These are phyloP conservation scores for Murina feae DNA, from an alignment of 2,113 vertebrate genomes.

Conservation along the genomic window DNA sequence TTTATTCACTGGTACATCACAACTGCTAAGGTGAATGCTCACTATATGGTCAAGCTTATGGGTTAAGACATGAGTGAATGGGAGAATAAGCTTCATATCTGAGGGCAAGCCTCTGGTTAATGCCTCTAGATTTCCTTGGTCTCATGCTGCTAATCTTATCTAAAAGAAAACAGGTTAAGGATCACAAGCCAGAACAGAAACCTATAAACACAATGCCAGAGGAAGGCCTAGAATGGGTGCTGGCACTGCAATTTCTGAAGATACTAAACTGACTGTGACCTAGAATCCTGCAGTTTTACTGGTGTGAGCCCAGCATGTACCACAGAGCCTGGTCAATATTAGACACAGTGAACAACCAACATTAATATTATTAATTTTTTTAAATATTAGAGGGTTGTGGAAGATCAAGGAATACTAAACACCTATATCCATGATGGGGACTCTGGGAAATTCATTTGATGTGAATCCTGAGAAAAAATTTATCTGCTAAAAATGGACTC, in stretches of 20 bases:
- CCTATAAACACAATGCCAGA: background rate
- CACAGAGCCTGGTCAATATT: background rate
- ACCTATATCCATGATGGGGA: background rate
- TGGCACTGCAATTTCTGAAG: background rate
- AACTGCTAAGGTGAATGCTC: background rate
- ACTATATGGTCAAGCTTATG: background rate
- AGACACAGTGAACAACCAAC: background rate
- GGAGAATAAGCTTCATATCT: background rate
- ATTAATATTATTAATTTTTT: too few species aligned
- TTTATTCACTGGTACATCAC: accelerated
- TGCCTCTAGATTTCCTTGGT: background rate
- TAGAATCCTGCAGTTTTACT: background rate
- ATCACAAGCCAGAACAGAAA: background rate
- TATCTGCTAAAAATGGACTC: background rate
- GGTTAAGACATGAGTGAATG: background rate
- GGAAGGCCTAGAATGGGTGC: background rate
- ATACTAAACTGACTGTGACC: background rate
- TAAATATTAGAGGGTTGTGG: background rate
- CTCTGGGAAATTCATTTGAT: background rate
- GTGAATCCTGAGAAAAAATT: background rate
- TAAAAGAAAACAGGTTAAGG: background rate
- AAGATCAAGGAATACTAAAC: background rate
- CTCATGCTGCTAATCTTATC: too few species aligned
- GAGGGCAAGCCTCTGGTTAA: background rate
- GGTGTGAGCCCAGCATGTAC: background rate